Base-by-base conservation (phyloP, 2,113 vertebrate species). In the Gobio gobio region DNA sequence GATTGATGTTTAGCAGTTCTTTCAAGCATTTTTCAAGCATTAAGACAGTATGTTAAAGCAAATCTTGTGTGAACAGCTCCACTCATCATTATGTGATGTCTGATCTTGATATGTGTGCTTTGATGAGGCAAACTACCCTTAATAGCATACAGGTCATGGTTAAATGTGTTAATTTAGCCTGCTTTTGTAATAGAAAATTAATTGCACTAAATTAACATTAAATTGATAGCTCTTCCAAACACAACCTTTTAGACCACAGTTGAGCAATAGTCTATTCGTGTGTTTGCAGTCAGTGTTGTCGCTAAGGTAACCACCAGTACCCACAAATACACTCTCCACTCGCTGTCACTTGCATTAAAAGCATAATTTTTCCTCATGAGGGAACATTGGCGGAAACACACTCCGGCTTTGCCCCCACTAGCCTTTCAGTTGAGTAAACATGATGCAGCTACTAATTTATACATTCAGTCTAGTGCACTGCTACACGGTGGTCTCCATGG, bases 271-370 rank as follows among this genome's bases (percentile, higher is more conserved):
- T 87, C 54, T 24, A 82, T 91, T 79, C 84, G 86, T 90, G 68
- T 92, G 86, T 95, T 94, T 93, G 90, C 91, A 49, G 86, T 93
- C 92, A 80, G 87, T 89, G 92, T 92, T 92, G 92, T 94, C 83
- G 29, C 93, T 89, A 93, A 81, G 91, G 93, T 93, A 94, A 94
- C 93, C 90, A 87, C 84, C 90, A 90, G 90, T 93, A 91, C 90
- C 90, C 92, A 93, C 93, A 93, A 92, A 93, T 92, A 89, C 76
- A 63, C 76, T 74, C 89, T 80, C 74, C 68, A 43, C 91, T 90
- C 84, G 49, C 87, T 81, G 88, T 70, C 85, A 84, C 86, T 86
- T 87, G 86, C 90, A 89, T 92, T 92, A 92, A 93, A 92, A 93
- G 88, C 89, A 84, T 90, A 82, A 89, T 89, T 88, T 88, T 82